Conservation (phyloP, 1,140 invertebrate genomes). For the Drosophila lini region DNA sequence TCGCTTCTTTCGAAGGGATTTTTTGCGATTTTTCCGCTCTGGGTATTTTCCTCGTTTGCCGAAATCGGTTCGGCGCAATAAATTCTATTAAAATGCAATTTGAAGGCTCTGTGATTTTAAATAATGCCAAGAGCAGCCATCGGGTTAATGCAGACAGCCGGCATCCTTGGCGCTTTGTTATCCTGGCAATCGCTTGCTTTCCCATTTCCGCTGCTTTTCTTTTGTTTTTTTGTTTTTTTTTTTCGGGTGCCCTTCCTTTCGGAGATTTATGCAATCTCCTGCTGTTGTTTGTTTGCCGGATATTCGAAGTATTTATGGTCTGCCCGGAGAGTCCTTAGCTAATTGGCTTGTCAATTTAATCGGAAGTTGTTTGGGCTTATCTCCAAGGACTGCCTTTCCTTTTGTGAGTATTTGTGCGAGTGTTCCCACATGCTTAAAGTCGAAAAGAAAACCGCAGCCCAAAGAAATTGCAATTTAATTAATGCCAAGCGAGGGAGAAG, state of each 20-base stretch:
- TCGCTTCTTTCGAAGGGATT: background rate
- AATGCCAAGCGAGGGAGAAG: slow-evolving; percentile 29
- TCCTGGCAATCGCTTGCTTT: slow-evolving; percentile 35
- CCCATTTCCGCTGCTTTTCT: slow-evolving; percentile 11
- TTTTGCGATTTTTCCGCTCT: slow-evolving; percentile 19
- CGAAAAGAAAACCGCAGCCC: slow-evolving; percentile 17
- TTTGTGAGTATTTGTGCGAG: background rate
- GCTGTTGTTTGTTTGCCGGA: slow-evolving; percentile 41
- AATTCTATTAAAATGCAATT: slow-evolving; percentile 83
- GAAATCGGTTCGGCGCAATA: slow-evolving; percentile 74
- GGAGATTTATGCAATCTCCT: slow-evolving; percentile 69
- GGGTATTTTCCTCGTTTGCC: slow-evolving; percentile 33
- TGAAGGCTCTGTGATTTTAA: slow-evolving; percentile 82
- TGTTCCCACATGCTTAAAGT: slow-evolving; percentile 8
- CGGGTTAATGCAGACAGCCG: slow-evolving; percentile 65
- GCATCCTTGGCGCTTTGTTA: slow-evolving; percentile 45
- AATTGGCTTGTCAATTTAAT: slow-evolving; percentile 59
- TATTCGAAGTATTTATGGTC: slow-evolving; percentile 57
- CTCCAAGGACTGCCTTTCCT: background rate
- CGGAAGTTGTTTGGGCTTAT: slow-evolving; percentile 33
- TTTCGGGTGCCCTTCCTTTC: slow-evolving; percentile 26
- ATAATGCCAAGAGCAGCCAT: slow-evolving; percentile 66
- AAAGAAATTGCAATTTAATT: slow-evolving; percentile 44
- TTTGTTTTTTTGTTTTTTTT: slow-evolving; percentile 2
- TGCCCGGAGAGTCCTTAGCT: slow-evolving; percentile 43